Conservation (phyloP, 2,888 invertebrate genomes). For the Blera fallax region DNA sequence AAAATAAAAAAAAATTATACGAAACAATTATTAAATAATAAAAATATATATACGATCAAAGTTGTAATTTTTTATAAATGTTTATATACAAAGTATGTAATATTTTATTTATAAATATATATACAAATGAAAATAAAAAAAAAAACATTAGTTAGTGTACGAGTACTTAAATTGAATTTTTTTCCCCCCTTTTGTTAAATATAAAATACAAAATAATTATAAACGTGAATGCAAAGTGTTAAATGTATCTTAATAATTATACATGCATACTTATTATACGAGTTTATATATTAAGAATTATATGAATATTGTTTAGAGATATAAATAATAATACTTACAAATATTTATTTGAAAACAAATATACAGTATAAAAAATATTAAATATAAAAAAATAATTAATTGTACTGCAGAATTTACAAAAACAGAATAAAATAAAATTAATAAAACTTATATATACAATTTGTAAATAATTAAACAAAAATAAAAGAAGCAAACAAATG, state of each 20-base stretch:
- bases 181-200: slow-evolving; percentile 23
- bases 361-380: slow-evolving; percentile 39
- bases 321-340: slow-evolving; percentile 2
- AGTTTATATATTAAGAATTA: slow-evolving; percentile 17
- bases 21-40: slow-evolving; percentile 44
- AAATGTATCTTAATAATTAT: slow-evolving; percentile 56
- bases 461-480: slow-evolving; percentile 62
- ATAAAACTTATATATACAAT: slow-evolving; percentile 33
- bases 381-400: slow-evolving; percentile 12
- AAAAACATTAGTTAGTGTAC: slow-evolving; percentile 21
- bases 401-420: slow-evolving; percentile 41
- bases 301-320: slow-evolving; percentile 34
- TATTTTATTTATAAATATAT: slow-evolving; percentile 61
- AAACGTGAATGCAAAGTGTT: slow-evolving; percentile 53
- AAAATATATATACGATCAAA: slow-evolving; percentile 45
- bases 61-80: slow-evolving; percentile 71
- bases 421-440: not conserved
- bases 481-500: slow-evolving; percentile 18
- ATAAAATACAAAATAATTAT: slow-evolving; percentile 5
- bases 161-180: slow-evolving; percentile 29
- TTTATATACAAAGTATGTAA: slow-evolving; percentile 59
- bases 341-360: slow-evolving; percentile 65
- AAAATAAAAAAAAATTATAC: slow-evolving; percentile 21
- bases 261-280: slow-evolving; percentile 45
- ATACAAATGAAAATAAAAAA: not conserved